Conservation (phyloP, 2,113 vertebrate genomes). For the Sebastes fasciatus region DNA sequence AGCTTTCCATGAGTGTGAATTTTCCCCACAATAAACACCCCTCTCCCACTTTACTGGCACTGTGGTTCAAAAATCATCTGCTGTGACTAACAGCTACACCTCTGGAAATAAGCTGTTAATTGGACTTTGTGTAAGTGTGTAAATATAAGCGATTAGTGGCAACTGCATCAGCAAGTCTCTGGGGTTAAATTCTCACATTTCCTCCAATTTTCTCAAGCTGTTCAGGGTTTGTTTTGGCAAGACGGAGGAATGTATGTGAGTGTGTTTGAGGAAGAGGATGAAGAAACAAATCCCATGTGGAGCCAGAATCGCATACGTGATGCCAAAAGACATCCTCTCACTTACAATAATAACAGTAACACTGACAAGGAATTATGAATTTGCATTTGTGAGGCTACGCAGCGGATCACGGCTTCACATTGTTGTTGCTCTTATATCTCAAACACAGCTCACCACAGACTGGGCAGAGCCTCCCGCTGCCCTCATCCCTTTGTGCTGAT, state of each 20-base stretch:
- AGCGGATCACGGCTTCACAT: background rate
- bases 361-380: background rate
- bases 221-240: slow-evolving; percentile 3
- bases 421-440: slow-evolving; percentile 1
- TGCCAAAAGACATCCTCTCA: background rate
- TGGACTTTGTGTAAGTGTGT: slow-evolving; percentile 5
- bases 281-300: slow-evolving; percentile 4
- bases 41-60: background rate
- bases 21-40: background rate
- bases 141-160: background rate
- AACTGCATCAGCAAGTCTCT: slow-evolving; percentile 1
- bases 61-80: background rate
- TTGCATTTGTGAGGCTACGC: background rate
- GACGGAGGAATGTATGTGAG: background rate
- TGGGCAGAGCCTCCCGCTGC: slow-evolving; percentile 11
- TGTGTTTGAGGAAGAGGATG: background rate
- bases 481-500: slow-evolving; percentile 75
- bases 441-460: slow-evolving; percentile 77
- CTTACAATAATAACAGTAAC: background rate
- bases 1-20: background rate
- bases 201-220: background rate
- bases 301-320: background rate
- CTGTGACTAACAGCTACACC: background rate
- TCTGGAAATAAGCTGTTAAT: background rate
- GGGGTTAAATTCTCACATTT: background rate